Conservation (phyloP, 1,140 invertebrate species). For the Euwallacea fornicatus region DNA sequence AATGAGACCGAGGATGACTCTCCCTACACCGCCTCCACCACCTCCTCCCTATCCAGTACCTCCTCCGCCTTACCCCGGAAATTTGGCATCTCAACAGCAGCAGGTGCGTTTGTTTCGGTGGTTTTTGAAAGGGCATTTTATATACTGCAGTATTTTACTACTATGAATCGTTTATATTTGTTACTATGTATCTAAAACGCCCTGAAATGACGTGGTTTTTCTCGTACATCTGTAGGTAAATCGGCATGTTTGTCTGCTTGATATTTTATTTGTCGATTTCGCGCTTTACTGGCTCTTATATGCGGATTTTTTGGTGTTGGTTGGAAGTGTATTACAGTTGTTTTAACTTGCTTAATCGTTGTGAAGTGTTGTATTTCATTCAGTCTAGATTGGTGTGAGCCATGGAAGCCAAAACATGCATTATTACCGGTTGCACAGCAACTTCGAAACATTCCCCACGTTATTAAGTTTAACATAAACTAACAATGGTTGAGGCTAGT, state of each 20-base stretch:
- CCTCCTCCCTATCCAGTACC: conserved; percentile 66
- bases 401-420: no score
- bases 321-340: conserved; percentile 12
- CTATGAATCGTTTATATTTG: not conserved
- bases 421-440: no score
- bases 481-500: conserved; percentile 34
- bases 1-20: conserved; percentile 38
- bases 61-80: conserved; percentile 68
- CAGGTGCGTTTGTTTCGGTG: conserved; percentile 29
- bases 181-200: not conserved
- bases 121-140: not conserved
- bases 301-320: conserved; percentile 25
- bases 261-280: conserved; percentile 50
- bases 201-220: no score
- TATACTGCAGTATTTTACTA: no score
- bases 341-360: not conserved
- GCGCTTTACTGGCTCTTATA: conserved; percentile 51
- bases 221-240: not conserved
- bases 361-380: not conserved
- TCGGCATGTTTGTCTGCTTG: conserved; percentile 40
- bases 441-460: no score
- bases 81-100: conserved; percentile 49
- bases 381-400: no score
- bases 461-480: not conserved
- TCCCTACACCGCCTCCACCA: conserved; percentile 58